Evolutionary conservation across 2,888 invertebrate species (phyloP), one percentile per base, ranked within the genome.

Genomic region (Lacanobia wlatinum): DNA sequence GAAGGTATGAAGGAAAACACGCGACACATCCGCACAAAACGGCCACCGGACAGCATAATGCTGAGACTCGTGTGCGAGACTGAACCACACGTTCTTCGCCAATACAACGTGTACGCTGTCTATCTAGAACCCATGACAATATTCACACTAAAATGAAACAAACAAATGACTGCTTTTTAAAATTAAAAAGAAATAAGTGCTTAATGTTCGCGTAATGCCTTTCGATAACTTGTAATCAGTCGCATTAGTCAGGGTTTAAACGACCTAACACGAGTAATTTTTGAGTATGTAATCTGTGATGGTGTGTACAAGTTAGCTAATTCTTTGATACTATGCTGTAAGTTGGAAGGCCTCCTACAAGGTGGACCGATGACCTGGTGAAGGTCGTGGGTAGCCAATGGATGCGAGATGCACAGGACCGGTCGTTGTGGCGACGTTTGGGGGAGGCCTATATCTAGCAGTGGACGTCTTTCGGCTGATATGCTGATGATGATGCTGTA

Each of bases 191-290:
- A 2, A n/a, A 48, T 63, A 61, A 74, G 50, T 16, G 18, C 52
- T 62, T 38, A 73, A 9, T 43, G 21, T 7, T 56, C 9, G 16
- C 16, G 5, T 69, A 38, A 61, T 38, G 23, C 3, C 50, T 40
- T 63, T 12, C 28, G 14, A 61, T 58, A 52, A 62, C 12, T 48
- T 46, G 28, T 23, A 63, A 69, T 69, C 52, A 63, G 40, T 40
- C 12, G 18, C 10, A 59, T 70, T 76, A 69, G 69, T 68, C 68
- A 59, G 10, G 53, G 40, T 48, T 63, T 58, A 53, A 40, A 23
- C 21, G 12, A 58, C 6, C 8, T 8, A 28, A n/a, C 16, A 28
- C 23, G 40, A 7, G 8, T 28, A 23, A 38, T 38, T 74, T 55
- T 38, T 10, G 28, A 6, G 38, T 38, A 38, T 1, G 1, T 62